Evolutionary conservation across 2,797 vertebrate species (phyloP).

Genomic region (Morus bassanus): DNA sequence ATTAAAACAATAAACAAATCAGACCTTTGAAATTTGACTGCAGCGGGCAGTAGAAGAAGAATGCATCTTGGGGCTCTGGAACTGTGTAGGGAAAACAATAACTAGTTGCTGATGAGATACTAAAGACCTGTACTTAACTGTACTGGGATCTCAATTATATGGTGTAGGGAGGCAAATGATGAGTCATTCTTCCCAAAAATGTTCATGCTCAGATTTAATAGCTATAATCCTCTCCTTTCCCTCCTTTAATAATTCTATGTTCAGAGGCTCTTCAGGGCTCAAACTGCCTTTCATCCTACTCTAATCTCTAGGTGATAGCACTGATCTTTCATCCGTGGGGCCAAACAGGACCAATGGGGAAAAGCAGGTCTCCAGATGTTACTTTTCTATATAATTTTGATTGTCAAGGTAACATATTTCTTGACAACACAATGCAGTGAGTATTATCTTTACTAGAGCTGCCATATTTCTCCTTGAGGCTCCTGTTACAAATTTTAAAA

Average conservation of each 20-base stretch:
- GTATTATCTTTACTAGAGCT: background rate
- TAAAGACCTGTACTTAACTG: background rate
- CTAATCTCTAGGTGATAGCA: background rate
- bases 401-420: background rate
- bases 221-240: background rate
- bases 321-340: background rate
- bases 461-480: background rate
- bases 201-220: background rate
- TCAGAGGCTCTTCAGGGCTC: background rate
- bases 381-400: background rate
- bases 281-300: background rate
- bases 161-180: background rate
- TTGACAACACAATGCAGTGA: background rate
- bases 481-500: background rate
- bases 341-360: background rate
- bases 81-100: background rate
- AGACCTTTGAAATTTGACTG: background rate
- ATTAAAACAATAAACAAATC: conserved; percentile 18
- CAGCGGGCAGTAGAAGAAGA: background rate
- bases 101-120: background rate
- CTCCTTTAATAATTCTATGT: background rate
- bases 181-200: background rate
- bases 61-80: background rate
- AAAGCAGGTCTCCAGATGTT: background rate
- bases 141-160: background rate